These are phyloP conservation scores for Trichonephila inaurata DNA, from an alignment of 1,140 invertebrate species.

Conservation along the genomic window DNA sequence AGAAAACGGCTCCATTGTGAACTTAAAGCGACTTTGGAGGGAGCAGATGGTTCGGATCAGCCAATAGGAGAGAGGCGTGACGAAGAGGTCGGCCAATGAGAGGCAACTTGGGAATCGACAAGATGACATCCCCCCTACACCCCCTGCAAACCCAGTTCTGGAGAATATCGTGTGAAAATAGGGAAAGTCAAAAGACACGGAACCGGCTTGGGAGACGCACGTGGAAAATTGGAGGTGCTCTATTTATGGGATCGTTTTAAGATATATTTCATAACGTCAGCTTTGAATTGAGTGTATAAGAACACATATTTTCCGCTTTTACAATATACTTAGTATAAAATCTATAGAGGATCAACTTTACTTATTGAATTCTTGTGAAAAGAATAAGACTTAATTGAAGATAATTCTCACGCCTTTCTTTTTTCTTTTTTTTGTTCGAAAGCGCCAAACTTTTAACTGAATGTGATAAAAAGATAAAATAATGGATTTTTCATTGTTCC, in stretches of 20 bases:
- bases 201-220: conserved; percentile 26
- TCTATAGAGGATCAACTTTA: too few relatives aligned
- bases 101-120: conserved; percentile 44
- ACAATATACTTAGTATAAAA: too few relatives aligned
- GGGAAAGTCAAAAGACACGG: conserved; percentile 69
- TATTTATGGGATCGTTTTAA: neutral
- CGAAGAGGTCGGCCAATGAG: conserved; percentile 49
- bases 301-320: neutral
- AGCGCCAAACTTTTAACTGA: neutral
- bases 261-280: neutral
- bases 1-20: conserved; percentile 52
- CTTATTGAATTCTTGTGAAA: too few relatives aligned
- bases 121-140: conserved; percentile 36
- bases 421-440: neutral
- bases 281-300: neutral
- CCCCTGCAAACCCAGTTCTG: neutral
- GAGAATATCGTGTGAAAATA: conserved; percentile 62
- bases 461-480: neutral
- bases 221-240: conserved; percentile 13
- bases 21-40: neutral
- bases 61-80: conserved; percentile 67
- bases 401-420: too few relatives aligned
- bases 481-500: neutral
- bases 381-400: too few relatives aligned
- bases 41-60: conserved; percentile 69